Base-by-base conservation (phyloP, 2,113 vertebrate genomes). In the Syrrhaptes paradoxus region DNA sequence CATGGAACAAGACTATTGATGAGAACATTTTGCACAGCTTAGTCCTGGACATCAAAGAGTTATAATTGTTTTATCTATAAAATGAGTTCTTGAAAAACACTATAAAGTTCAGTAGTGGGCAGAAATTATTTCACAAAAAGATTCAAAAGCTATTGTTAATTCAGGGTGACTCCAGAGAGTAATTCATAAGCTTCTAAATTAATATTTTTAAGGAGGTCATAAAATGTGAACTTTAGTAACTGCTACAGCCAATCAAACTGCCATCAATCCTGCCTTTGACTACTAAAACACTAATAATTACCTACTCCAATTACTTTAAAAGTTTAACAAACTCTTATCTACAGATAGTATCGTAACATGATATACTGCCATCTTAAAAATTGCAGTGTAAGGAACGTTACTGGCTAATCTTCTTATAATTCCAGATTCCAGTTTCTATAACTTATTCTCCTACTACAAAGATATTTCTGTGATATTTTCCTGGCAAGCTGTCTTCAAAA, bases 201-300 rank as follows among this genome's bases (percentile, higher is more conserved):
- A 96, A 89, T 96, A 97, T 96, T 95, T 97, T 96, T 95, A 95
- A 91, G 89, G 88, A 80, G 80, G 46, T 92, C 81, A 95, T 97
- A 96, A 97, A 97, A 94, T 68, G 74, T 97, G 95, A 96, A 96
- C 92, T 96, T 96, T 85, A 96, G 90, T 92, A 94, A 95, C 88
- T 95, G 88, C 77, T 90, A 92, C 63, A 96, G 80, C 93, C 77
- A 95, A 96, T 95, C 92, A 94, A 95, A 76, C 32, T 93, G 49
- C 73, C 68, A 94, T 97, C 74, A 95, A 91, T 92, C 74, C 55
- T 87, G 48, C 43, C 25, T 90, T 38, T 73, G 88, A 95, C 84
- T 89, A 93, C 66, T 89, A 87, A 93, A 72, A 72, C 48, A 81
- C 61, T 83, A 90, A 89, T 71, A 94, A 93, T 95, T 95, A 86